These are phyloP conservation scores for Chelonus formosanus DNA, from an alignment of 2,888 invertebrate genomes.

Conservation along the genomic window DNA sequence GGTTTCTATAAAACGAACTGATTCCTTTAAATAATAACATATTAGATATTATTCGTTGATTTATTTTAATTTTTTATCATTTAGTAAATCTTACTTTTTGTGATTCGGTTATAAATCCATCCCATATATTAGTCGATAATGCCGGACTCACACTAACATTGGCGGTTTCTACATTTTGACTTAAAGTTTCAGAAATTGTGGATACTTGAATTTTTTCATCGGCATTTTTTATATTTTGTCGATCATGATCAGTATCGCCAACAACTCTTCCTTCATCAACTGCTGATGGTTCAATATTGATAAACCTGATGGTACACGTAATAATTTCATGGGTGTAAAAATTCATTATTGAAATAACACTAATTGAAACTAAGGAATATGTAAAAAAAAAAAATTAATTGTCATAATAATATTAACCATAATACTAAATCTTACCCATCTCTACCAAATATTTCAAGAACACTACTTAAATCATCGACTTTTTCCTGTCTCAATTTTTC, in stretches of 20 bases:
- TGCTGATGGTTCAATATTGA: conserved; percentile 75
- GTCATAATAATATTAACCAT: conserved; percentile 14
- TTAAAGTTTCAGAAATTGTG: conserved; percentile 56
- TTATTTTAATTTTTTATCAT: conserved; percentile 23
- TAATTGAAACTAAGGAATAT: too few relatives aligned
- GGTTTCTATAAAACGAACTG: conserved; percentile 19
- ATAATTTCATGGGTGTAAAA: conserved; percentile 8
- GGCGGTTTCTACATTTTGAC: conserved; percentile 51
- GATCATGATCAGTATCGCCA: conserved; percentile 61
- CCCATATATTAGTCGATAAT: conserved; percentile 58
- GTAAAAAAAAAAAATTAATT: conserved; percentile 10
- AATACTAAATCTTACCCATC: conserved; percentile 69
- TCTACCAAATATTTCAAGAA: conserved; percentile 73
- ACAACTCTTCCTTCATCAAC: conserved; percentile 69
- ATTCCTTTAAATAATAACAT: conserved; percentile 8
- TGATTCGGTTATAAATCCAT: conserved; percentile 44
- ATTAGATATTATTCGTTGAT: neutral
- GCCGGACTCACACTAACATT: conserved; percentile 54
- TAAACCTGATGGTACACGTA: conserved; percentile 65
- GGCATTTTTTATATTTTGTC: conserved; percentile 57
- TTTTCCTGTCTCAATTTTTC: conserved; percentile 76
- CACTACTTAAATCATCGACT: conserved; percentile 69
- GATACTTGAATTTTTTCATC: conserved; percentile 64
- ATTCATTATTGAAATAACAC: neutral
- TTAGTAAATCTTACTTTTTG: conserved; percentile 41